Evolutionary conservation across 2,888 invertebrate genomes (phyloP).

Genomic region (Escarpia spicata): DNA sequence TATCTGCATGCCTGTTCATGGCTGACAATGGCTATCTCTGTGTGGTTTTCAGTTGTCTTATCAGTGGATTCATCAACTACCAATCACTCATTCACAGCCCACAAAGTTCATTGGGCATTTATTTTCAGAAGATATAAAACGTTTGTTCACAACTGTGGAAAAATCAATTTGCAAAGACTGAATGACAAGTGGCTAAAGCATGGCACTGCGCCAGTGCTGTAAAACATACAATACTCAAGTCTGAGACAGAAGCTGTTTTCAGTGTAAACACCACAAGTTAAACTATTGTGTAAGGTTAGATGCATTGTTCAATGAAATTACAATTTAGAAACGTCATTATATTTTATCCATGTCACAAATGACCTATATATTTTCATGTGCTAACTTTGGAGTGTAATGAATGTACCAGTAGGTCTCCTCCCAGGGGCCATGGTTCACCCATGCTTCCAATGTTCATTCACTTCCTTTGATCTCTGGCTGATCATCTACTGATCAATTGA

Average conservation of each 20-base stretch:
- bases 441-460: too few relatives aligned
- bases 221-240: too few relatives aligned
- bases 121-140: not conserved
- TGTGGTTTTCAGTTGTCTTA: not conserved
- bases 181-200: not conserved
- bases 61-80: not conserved
- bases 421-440: too few relatives aligned
- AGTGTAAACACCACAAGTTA: not conserved
- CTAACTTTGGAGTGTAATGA: too few relatives aligned
- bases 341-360: too few relatives aligned
- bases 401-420: too few relatives aligned
- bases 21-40: not conserved
- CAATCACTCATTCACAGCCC: not conserved
- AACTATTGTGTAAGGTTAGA: not conserved
- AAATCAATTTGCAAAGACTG: not conserved
- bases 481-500: too few relatives aligned
- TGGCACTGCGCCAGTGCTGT: not conserved
- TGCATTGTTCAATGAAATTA: not conserved
- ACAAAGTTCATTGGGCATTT: not conserved
- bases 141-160: not conserved
- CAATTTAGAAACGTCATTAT: not conserved
- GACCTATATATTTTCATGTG: too few relatives aligned
- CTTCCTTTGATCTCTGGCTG: too few relatives aligned
- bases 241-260: not conserved
- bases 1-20: not conserved